Evolutionary conservation across 2,797 vertebrate species (phyloP).

Genomic region (Sebastes matsubarae): DNA sequence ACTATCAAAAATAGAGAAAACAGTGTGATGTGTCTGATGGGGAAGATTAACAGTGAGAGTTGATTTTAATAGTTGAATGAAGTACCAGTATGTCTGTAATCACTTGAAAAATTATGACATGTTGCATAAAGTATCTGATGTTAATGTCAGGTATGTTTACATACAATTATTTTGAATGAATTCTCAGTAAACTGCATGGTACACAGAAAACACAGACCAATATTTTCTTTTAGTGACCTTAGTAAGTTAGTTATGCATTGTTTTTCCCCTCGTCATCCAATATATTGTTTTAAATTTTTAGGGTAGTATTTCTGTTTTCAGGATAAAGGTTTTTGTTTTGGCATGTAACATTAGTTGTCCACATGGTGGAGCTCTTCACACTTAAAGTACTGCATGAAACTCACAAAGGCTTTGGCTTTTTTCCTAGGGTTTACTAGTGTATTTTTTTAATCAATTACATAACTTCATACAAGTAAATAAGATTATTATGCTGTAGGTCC

Average conservation of each 20-base stretch:
- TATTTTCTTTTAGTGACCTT: not conserved
- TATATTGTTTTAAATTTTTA: fast-evolving
- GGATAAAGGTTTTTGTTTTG: not conserved
- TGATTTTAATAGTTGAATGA: not conserved
- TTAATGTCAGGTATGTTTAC: not conserved
- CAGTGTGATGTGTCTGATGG: not conserved
- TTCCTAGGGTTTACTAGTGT: not conserved
- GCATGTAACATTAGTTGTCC: conserved; percentile 9
- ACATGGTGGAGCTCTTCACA: conserved; percentile 54
- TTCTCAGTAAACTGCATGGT: not conserved
- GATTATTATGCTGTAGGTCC: not conserved
- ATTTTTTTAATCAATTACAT: not conserved
- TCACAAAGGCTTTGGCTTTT: not conserved
- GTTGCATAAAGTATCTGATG: not conserved
- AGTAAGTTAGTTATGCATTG: not conserved
- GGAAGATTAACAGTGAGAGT: not conserved
- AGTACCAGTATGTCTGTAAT: not conserved
- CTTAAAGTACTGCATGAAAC: not conserved
- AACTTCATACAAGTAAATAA: not conserved
- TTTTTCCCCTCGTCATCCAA: no score
- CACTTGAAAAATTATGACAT: not conserved
- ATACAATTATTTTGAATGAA: not conserved
- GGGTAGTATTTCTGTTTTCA: not conserved
- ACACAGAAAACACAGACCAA: not conserved
- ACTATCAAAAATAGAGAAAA: not conserved